Evolutionary conservation across 2,113 vertebrate species (phyloP).

Genomic region (Tragelaphus scriptus): DNA sequence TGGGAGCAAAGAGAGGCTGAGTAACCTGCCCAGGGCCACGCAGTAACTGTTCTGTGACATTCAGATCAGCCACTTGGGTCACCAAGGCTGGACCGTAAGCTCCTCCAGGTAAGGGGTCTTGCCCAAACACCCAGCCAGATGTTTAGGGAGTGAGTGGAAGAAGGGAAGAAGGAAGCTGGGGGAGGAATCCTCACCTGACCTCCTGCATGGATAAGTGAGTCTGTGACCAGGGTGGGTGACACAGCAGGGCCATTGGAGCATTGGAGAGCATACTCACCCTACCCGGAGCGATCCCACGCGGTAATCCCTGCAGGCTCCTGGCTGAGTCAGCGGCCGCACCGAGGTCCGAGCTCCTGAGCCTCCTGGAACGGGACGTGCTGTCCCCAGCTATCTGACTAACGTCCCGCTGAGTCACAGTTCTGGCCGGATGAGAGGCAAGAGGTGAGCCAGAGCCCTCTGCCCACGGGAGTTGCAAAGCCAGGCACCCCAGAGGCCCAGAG

Average conservation of each 20-base stretch:
- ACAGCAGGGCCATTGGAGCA: not conserved
- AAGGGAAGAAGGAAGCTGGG: rapidly evolving
- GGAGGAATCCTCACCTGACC: not conserved
- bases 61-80: not conserved
- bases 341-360: not conserved
- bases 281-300: rapidly evolving
- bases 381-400: not conserved
- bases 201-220: not conserved
- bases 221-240: not conserved
- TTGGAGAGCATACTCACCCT: too few relatives aligned
- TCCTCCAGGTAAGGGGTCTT: not conserved
- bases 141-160: not conserved
- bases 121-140: not conserved
- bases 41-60: not conserved
- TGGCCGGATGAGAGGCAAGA: not conserved
- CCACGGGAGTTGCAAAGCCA: not conserved
- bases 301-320: not conserved
- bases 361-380: not conserved
- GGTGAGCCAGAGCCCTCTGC: not conserved
- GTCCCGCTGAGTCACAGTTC: not conserved
- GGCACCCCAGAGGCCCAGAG: not conserved
- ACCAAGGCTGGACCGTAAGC: not conserved
- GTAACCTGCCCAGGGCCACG: not conserved
- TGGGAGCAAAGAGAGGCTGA: not conserved
- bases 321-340: not conserved